Evolutionary conservation across 2,888 invertebrate species (phyloP), one percentile per base, ranked within the genome.

Genomic region (Cataglyphis rosenhaueri): DNA sequence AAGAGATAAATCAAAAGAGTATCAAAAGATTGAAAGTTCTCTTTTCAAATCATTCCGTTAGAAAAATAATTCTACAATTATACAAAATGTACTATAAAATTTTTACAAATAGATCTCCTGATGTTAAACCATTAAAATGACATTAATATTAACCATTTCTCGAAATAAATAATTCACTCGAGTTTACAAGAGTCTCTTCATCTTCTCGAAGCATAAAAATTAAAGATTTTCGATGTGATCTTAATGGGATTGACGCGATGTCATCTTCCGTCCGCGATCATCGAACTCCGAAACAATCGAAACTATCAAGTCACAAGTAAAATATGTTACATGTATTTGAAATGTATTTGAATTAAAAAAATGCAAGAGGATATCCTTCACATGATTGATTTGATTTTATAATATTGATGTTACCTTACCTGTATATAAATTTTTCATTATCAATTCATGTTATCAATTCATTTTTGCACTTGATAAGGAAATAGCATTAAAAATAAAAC

Each of bases 141-240:
- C 6, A 74, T 61, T 12, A 68, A 52, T 5, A 29, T 68, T 59
- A 8, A 8, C 25, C 21, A 48, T 61, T 61, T 62, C 12, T 32
- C 75, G 15, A 48, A 15, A 52, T 64, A 48, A 52, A 64, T 48
- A 8, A 75, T 1, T 64, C 44, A 10, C 15, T 35, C 6, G 18
- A 52, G 2, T 6, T 48, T 48, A 48, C 48, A 5, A 48, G 15
- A 48, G 18, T 41, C 35, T 12, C 25, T 48, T 35, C 10, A 41
- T 6, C 21, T 32, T 35, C 18, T 61, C 52, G 29, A 52, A 35
- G 64, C 12, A 61, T 6, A 64, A 73, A 75, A 74, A 25, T 62
- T 12, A 82, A 65, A 32, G 29, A 81, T 25, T 81, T 83, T 79
- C 59, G 29, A 76, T 35, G 12, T 59, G 74, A 76, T 76, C 71